Base-by-base conservation (phyloP, 2,888 invertebrate genomes). In the Andrena bucephala region DNA sequence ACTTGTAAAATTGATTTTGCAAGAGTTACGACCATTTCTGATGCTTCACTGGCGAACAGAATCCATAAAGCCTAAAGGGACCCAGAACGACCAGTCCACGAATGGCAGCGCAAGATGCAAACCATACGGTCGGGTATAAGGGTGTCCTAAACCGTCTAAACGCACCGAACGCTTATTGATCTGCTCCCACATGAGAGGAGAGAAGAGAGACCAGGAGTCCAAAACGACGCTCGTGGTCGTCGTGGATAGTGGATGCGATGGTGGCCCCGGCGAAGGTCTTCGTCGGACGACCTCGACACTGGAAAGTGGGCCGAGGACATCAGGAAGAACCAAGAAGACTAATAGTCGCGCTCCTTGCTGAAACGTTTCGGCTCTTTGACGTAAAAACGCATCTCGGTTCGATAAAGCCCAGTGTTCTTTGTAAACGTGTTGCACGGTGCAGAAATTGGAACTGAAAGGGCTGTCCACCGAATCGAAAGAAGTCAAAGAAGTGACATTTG, bases 161-260 rank as follows among this genome's bases (percentile, higher is more conserved):
- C 89, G 90, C 90, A 92, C 87, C 85, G 87, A 89, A 90, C 81
- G 89, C 87, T 92, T 93, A 93, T 93, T 91, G 93, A 93, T 93
- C 90, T 90, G 79, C 75, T 48, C 54, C 69, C 71, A 57, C 27
- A 36, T 31, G 52, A 31, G 71, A 33, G 62, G 54, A 71, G 68
- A 67, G 63, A 74, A 63, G 54, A 68, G 75, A 65, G 67, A 72
- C 29, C 62, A 75, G 59, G 57, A 80, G 77, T 81, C 74, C 69
- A 70, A 87, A 86, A 85, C 36, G 75, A 70, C 57, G 71, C 73
- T 75, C 65, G 75, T 60, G 57, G 69, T 81, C 36, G 75, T 59
- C 75, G 73, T 73, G 62, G 74, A 81, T 74, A 63, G 70, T 62
- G 63, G 71, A 50, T 68, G 59, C 60, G 60, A 36, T 65, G 67